A percentile compares a stretch with the other conserved stretches of the same genome.
phyloP scores from a whole-genome alignment of 1,140 invertebrate genomes.

The Drosophila malerkotliana region DNA sequence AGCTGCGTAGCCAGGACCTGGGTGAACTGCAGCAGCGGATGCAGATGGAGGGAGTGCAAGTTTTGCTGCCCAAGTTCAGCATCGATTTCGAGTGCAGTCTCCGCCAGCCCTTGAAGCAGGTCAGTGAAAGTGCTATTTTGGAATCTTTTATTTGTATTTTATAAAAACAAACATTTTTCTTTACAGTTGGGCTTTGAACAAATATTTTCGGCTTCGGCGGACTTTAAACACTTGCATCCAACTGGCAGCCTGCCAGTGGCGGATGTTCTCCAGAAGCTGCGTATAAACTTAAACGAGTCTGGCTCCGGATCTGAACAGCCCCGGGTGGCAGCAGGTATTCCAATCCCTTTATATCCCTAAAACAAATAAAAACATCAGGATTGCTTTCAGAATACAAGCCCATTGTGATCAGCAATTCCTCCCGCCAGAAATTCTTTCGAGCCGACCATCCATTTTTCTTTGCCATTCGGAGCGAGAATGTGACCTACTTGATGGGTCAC shows the following conservation, averaged over 20 bases:
- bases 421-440: constrained; percentile 78
- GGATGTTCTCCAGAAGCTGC: constrained; percentile 72
- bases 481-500: constrained; percentile 73
- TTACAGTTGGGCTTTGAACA: constrained; percentile 63
- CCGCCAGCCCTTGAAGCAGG: constrained; percentile 65
- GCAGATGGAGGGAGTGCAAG: constrained; percentile 83
- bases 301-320: constrained; percentile 59
- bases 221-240: constrained; percentile 72
- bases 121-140: constrained; percentile 15
- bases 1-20: constrained; percentile 84
- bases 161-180: not conserved
- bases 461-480: constrained; percentile 70
- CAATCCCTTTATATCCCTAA: not conserved
- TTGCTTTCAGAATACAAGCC: constrained; percentile 67
- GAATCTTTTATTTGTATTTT: not conserved
- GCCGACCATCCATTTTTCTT: constrained; percentile 83
- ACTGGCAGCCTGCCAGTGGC: constrained; percentile 47
- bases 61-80: constrained; percentile 89
- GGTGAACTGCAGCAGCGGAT: constrained; percentile 64
- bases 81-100: constrained; percentile 85
- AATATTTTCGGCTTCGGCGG: constrained; percentile 62
- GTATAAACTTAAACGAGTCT: constrained; percentile 70
- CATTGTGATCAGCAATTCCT: constrained; percentile 80
- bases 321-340: constrained; percentile 47
- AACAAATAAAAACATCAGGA: not conserved